Evolutionary conservation across 1,140 invertebrate genomes (phyloP).

Genomic region (Lerema accius): DNA sequence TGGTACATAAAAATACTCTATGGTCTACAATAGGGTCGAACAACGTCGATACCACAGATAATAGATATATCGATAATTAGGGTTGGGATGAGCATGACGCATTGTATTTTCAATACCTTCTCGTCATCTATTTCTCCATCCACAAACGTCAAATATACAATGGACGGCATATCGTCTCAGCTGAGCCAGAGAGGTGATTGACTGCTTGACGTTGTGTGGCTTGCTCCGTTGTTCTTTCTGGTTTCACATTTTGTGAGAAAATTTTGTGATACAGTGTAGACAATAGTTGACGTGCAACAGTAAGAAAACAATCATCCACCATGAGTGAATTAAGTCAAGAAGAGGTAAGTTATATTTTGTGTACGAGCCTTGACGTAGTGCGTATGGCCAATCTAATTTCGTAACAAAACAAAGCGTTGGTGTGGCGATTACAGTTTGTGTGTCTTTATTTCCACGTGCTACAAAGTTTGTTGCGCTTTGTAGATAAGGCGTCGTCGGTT

Average conservation of each 20-base stretch:
- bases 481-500: slow-evolving; percentile 76
- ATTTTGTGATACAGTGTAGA: slow-evolving; percentile 50
- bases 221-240: slow-evolving; percentile 72
- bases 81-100: slow-evolving; percentile 65
- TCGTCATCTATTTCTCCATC: slow-evolving; percentile 69
- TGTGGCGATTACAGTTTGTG: slow-evolving; percentile 55
- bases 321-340: slow-evolving; percentile 91
- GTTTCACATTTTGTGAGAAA: slow-evolving; percentile 50
- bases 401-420: slow-evolving; percentile 81
- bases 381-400: slow-evolving; percentile 80
- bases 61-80: slow-evolving; percentile 20
- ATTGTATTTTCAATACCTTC: slow-evolving; percentile 80
- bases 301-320: slow-evolving; percentile 44
- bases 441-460: slow-evolving; percentile 60
- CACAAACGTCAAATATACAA: slow-evolving; percentile 72
- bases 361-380: slow-evolving; percentile 69
- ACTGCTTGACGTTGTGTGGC: slow-evolving; percentile 78
- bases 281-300: slow-evolving; percentile 43
- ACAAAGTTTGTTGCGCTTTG: slow-evolving; percentile 47
- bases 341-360: slow-evolving; percentile 85
- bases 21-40: background rate
- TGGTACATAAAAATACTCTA: no score
- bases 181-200: slow-evolving; percentile 79
- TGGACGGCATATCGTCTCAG: slow-evolving; percentile 53
- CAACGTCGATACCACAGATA: slow-evolving; percentile 8